A percentile compares a stretch with the other conserved stretches of the same genome.
phyloP scores from a whole-genome alignment of 2,113 vertebrate species.

The Picathartes gymnocephalus region DNA sequence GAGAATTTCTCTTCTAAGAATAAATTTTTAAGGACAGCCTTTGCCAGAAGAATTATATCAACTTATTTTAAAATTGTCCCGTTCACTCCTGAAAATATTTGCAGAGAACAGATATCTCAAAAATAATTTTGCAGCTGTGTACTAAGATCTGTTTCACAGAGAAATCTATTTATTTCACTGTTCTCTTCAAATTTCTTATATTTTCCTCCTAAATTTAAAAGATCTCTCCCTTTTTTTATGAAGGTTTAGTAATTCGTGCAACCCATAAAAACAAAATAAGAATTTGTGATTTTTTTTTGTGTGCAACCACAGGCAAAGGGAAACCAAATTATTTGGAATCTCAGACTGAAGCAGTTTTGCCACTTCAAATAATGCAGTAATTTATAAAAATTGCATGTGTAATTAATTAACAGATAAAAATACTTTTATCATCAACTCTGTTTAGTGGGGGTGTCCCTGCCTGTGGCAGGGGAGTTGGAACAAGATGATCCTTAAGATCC shows the following conservation, averaged over 20 bases:
- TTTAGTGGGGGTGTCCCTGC: not conserved
- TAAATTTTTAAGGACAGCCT: not conserved
- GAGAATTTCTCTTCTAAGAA: not conserved
- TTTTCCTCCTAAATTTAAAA: not conserved
- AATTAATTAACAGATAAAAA: not conserved
- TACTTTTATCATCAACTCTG: accelerated
- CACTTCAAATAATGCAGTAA: not conserved
- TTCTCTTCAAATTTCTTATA: not conserved
- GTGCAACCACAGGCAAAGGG: not conserved
- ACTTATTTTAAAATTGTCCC: not conserved
- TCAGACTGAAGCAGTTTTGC: not conserved
- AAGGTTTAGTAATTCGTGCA: not conserved
- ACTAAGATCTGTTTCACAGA: not conserved
- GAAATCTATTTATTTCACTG: not conserved
- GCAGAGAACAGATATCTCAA: not conserved
- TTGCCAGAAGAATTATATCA: not conserved
- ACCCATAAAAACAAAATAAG: not conserved
- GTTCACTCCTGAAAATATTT: not conserved
- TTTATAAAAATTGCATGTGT: not conserved
- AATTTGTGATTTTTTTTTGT: not conserved
- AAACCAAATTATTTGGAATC: not conserved
- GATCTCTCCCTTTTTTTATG: not conserved
- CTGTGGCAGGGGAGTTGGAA: not conserved
- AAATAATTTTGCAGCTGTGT: not conserved
- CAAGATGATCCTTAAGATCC: not conserved